Conservation (phyloP, 1,140 invertebrate genomes). For the Camponotus floridanus region DNA sequence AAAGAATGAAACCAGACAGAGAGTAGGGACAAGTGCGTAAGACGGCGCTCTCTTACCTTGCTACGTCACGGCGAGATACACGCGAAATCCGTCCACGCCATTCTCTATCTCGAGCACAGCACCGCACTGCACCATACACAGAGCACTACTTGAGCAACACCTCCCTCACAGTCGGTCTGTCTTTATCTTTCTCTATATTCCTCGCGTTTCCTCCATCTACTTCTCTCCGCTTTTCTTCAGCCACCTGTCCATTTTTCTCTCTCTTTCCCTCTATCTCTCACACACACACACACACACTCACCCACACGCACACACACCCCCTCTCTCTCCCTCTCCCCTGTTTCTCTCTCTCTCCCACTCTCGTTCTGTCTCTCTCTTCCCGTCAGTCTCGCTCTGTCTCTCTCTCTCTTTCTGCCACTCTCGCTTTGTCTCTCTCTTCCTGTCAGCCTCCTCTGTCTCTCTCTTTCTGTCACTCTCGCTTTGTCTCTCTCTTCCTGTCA, state of each 20-base stretch:
- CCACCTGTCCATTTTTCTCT: slow-evolving; percentile 44
- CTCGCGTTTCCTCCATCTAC: slow-evolving; percentile 31
- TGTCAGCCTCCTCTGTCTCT: slow-evolving; percentile 48
- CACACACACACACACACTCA: not conserved
- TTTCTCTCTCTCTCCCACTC: slow-evolving; percentile 29
- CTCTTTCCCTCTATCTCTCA: slow-evolving; percentile 29
- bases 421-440: slow-evolving; percentile 22
- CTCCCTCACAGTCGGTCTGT: slow-evolving; percentile 63
- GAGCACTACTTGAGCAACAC: slow-evolving; percentile 71
- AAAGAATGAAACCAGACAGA: not conserved
- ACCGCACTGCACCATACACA: slow-evolving; percentile 79
- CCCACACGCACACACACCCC: not conserved
- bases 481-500: slow-evolving; percentile 36
- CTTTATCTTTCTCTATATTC: slow-evolving; percentile 47
- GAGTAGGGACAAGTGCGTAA: not conserved
- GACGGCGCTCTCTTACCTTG: slow-evolving; percentile 66
- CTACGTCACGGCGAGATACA: slow-evolving; percentile 74
- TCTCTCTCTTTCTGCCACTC: slow-evolving; percentile 5
- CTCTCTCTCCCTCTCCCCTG: not conserved
- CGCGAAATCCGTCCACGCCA: slow-evolving; percentile 75
- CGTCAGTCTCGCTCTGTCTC: slow-evolving; percentile 54
- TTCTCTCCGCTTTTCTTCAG: slow-evolving; percentile 42
- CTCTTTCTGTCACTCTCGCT: slow-evolving; percentile 41
- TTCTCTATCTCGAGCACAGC: slow-evolving; percentile 74
- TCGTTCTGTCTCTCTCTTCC: slow-evolving; percentile 45